phyloP scores from a whole-genome alignment of 2,888 invertebrate genomes.

The Drosophila flavopinicola region DNA sequence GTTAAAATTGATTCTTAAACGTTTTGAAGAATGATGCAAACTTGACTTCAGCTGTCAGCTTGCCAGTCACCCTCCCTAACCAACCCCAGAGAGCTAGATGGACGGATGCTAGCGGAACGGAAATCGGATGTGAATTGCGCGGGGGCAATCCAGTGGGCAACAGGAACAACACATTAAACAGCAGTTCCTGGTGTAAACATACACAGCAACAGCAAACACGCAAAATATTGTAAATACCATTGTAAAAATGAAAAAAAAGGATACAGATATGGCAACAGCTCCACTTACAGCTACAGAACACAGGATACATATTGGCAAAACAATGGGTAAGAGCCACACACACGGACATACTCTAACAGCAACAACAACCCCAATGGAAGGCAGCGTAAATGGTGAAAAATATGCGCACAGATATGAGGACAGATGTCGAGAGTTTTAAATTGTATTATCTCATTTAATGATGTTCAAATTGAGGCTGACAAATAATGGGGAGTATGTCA shows the following conservation, averaged over 20 bases:
- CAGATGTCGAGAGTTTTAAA: slow-evolving; percentile 72
- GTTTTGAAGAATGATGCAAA: slow-evolving; percentile 73
- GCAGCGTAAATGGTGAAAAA: slow-evolving; percentile 35
- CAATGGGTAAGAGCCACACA: slow-evolving; percentile 25
- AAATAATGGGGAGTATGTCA: slow-evolving; percentile 50
- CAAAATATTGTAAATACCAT: slow-evolving; percentile 58
- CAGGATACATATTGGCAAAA: slow-evolving; percentile 52
- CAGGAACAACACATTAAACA: slow-evolving; percentile 61
- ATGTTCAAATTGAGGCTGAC: slow-evolving; percentile 70
- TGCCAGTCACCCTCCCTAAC: slow-evolving; percentile 12
- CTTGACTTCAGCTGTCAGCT: slow-evolving; percentile 51
- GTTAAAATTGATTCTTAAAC: slow-evolving; percentile 74
- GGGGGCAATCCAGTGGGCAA: neutral
- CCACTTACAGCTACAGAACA: slow-evolving; percentile 16
- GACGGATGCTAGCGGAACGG: slow-evolving; percentile 36
- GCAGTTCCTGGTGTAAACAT: slow-evolving; percentile 58
- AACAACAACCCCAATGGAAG: slow-evolving; percentile 14
- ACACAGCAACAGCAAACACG: slow-evolving; percentile 26
- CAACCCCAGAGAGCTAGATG: slow-evolving; percentile 30
- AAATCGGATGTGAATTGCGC: slow-evolving; percentile 6
- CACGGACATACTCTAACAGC: neutral
- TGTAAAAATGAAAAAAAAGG: slow-evolving; percentile 51
- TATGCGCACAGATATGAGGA: slow-evolving; percentile 48
- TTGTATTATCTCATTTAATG: slow-evolving; percentile 76
- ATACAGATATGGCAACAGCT: slow-evolving; percentile 44